Evolutionary conservation across 1,140 invertebrate genomes (phyloP), one percentile per base, ranked within the genome.

Genomic region (Phocides pigmalion): DNA sequence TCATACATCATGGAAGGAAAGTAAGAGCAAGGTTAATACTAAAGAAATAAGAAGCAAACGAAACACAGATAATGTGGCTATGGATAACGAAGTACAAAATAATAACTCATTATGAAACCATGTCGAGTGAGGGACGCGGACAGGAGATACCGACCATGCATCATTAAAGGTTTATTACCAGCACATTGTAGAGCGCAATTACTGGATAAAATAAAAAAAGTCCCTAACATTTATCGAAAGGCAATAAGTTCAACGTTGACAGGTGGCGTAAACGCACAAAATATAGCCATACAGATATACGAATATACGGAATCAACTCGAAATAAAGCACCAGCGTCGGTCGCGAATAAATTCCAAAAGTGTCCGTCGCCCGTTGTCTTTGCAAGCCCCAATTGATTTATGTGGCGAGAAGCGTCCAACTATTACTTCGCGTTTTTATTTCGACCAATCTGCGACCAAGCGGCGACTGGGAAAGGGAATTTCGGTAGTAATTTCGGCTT

Each of bases 361-460:
- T 82, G 79, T 84, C 71, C 69, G 68, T 81, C 77, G 73, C 54
- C 75, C 62, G 70, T 77, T 76, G 78, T 81, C 73, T 69, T 59
- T 67, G 67, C 74, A 54, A 58, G 54, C 64, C 68, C 72, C 58
- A 62, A 39, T 77, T 90, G 89, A 91, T 91, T 91, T 90, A 91
- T 91, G 81, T 82, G 68, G 75, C 81, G 82, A 83, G 81, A 81
- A 79, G 47, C 41, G 66, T 63, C 78, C 76, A 83, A 89, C 89
- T 88, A 90, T 89, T 82, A 84, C 79, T 76, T 73, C 63, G 66
- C 49, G 71, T 87, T 87, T 83, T 86, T 88, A 81, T 82, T 76
- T 75, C 46, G 46, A 17, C 62, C 50, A 71, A 67, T 54, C 64
- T 59, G 51, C 67, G 62, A 41, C 50, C 69, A 41, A 64, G 70